A percentile compares a stretch with the other conserved stretches of the same genome.
Evolutionary conservation across 30 jellyfish, hydroid and myxozoan species (phyloP).

Genomic region (Hydractinia echinata): DNA sequence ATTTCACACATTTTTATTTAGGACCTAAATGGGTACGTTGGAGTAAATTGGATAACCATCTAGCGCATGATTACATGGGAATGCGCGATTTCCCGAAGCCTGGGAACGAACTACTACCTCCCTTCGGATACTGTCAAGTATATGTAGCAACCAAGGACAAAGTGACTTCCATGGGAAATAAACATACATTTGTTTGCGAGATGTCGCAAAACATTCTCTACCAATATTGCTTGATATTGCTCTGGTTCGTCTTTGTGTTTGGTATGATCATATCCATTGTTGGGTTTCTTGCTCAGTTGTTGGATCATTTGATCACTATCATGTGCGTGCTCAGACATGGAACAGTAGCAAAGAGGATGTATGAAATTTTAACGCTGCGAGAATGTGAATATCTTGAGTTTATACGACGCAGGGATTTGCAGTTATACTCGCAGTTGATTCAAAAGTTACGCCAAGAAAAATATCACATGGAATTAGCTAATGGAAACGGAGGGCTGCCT

Average conservation of each 20-base stretch:
- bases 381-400: slow-evolving; percentile 43
- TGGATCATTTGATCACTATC: slow-evolving; percentile 23
- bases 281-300: slow-evolving; percentile 20
- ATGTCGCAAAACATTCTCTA: slow-evolving; percentile 29
- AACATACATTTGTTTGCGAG: slow-evolving; percentile 38
- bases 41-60: slow-evolving; percentile 14
- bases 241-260: slow-evolving; percentile 27
- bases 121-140: slow-evolving; percentile 34
- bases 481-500: background rate
- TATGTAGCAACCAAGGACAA: slow-evolving; percentile 22
- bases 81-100: slow-evolving; percentile 35
- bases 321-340: slow-evolving; percentile 15
- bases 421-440: slow-evolving; percentile 16
- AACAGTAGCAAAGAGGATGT: slow-evolving; percentile 17
- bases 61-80: slow-evolving; percentile 37
- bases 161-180: background rate
- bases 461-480: background rate
- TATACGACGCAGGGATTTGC: slow-evolving; percentile 28
- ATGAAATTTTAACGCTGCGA: slow-evolving; percentile 17
- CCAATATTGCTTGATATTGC: slow-evolving; percentile 23
- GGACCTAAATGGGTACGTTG: slow-evolving; percentile 34
- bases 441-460: slow-evolving; percentile 20
- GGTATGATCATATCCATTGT: slow-evolving; percentile 23
- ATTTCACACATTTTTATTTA: background rate
- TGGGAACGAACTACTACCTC: slow-evolving; percentile 35